A percentile compares a stretch with the other conserved stretches of the same genome.
phyloP scores from a whole-genome alignment of 2,888 invertebrate species.

The Pandemis cinnamomeana region DNA sequence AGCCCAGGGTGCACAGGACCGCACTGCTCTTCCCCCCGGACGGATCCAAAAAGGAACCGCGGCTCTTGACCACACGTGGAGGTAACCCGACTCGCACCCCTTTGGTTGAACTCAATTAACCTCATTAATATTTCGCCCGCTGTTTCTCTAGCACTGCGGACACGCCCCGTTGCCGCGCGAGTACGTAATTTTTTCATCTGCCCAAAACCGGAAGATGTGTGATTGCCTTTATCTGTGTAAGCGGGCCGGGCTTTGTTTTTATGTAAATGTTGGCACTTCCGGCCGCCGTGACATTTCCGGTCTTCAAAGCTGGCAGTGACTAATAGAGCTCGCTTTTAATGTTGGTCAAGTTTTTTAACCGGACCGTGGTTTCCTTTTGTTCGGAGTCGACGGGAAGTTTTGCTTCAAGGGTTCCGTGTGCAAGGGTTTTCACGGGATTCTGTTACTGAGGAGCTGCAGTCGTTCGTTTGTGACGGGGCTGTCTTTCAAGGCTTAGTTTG shows the following conservation, averaged over 20 bases:
- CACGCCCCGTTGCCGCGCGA: constrained; percentile 5
- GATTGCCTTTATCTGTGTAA: constrained; percentile 48
- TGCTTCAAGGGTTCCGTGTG: not conserved
- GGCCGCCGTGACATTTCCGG: constrained; percentile 30
- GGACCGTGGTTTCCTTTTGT: not conserved
- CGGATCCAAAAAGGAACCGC: no score
- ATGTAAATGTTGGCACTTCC: constrained; percentile 42
- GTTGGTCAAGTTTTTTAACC: constrained; percentile 10
- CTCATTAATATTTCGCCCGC: not conserved
- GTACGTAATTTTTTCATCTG: constrained; percentile 45
- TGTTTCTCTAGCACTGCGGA: not conserved
- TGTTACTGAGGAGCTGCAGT: no score
- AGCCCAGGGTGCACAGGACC: no score
- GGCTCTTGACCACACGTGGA: no score
- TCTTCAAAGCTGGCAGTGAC: constrained; percentile 28
- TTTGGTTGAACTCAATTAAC: no score
- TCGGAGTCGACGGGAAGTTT: not conserved
- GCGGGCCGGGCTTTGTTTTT: constrained; percentile 43
- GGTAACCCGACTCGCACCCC: no score
- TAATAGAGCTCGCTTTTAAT: constrained; percentile 30
- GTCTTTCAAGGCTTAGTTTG: no score
- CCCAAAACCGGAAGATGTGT: constrained; percentile 45
- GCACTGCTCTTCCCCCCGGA: no score
- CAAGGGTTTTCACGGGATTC: no score
- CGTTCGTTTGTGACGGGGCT: no score